phyloP scores from a whole-genome alignment of 2,113 vertebrate genomes.

The Grammomys dolichurus region DNA sequence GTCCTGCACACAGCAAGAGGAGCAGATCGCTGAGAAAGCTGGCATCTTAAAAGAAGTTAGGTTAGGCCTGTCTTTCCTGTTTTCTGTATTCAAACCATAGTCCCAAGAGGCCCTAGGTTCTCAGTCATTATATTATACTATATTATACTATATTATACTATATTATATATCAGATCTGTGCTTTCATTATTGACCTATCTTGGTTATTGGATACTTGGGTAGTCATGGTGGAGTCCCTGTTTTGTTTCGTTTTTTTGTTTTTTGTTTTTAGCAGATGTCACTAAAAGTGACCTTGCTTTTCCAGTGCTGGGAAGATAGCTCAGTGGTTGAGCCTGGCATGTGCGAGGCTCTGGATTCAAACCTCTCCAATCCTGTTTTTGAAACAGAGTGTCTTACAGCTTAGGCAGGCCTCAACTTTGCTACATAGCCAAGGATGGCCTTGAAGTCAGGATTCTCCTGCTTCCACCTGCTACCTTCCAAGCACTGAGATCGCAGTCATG shows the following conservation, averaged over 20 bases:
- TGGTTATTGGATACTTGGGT: background rate
- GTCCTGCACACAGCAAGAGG: background rate
- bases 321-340: background rate
- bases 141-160: background rate
- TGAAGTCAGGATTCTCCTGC: background rate
- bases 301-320: background rate
- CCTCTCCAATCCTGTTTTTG: background rate
- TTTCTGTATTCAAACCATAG: slow-evolving; percentile 6
- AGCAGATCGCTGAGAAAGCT: background rate
- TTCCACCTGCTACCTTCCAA: background rate
- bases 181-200: background rate
- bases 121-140: background rate
- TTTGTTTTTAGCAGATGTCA: background rate
- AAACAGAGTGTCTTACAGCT: background rate
- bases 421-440: background rate
- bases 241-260: too few relatives aligned
- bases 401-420: background rate
- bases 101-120: background rate
- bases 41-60: background rate
- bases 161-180: background rate
- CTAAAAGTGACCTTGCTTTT: slow-evolving; percentile 19
- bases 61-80: background rate
- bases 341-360: background rate
- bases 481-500: background rate
- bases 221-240: background rate